These are phyloP conservation scores for Lagodon rhomboides DNA, from an alignment of 2,797 vertebrate species.

Conservation along the genomic window DNA sequence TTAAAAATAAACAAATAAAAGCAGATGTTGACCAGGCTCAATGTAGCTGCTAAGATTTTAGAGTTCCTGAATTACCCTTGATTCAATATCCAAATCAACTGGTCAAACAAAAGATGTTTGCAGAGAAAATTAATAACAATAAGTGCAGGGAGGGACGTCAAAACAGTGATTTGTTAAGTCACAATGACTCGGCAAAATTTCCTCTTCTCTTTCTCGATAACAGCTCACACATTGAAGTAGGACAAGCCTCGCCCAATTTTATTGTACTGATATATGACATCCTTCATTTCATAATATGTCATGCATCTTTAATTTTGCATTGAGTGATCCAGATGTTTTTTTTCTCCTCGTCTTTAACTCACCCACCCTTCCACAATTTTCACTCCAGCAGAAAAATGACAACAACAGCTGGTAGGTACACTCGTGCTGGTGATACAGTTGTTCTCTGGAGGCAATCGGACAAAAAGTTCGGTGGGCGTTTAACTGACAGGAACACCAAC, in stretches of 20 bases:
- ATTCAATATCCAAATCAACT: not conserved
- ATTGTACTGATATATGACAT: not conserved
- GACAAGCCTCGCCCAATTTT: not conserved
- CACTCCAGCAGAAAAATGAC: no score
- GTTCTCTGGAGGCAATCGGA: no score
- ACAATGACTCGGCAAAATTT: slow-evolving; percentile 78
- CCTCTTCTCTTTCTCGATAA: not conserved
- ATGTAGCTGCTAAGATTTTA: not conserved
- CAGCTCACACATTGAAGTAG: not conserved
- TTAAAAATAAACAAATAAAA: not conserved
- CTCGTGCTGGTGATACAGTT: no score
- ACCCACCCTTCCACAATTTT: no score
- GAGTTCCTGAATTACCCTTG: not conserved
- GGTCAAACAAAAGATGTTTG: no score
- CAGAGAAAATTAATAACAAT: not conserved
- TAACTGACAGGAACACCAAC: no score
- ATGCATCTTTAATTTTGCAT: not conserved
- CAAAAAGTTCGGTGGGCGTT: no score
- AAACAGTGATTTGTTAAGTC: slow-evolving; percentile 36
- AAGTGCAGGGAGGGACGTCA: no score
- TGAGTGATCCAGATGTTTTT: not conserved
- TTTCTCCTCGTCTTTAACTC: no score
- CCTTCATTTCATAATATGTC: not conserved
- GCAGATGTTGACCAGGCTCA: no score
- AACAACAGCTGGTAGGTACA: no score